Conservation (phyloP, 2,797 vertebrate species). For the Takifugu rubripes region DNA sequence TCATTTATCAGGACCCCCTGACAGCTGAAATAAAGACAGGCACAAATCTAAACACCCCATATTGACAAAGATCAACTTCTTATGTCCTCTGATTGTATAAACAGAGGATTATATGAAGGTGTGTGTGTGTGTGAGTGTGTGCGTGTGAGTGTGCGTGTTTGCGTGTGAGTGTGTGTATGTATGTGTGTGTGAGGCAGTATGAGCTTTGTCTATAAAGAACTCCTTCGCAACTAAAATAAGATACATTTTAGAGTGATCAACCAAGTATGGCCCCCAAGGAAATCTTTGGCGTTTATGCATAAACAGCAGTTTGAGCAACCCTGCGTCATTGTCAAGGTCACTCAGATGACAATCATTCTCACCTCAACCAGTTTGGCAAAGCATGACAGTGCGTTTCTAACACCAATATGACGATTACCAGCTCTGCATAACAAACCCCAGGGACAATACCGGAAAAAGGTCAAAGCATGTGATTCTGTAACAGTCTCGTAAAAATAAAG, state of each 20-base stretch:
- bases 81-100: constrained; percentile 15
- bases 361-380: no score
- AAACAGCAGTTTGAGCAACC: no score
- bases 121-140: background rate
- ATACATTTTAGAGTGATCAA: background rate
- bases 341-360: no score
- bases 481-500: no score
- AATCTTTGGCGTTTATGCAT: no score
- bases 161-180: background rate
- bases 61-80: constrained; percentile 25
- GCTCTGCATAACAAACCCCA: no score
- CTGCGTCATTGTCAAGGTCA: no score
- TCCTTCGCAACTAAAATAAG: background rate
- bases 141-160: background rate
- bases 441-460: no score
- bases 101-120: constrained; percentile 27
- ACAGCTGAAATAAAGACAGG: constrained; percentile 9
- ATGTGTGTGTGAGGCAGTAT: background rate
- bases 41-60: background rate
- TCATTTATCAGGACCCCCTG: constrained; percentile 8
- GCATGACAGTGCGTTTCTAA: no score
- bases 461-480: no score
- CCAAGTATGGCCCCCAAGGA: no score
- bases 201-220: background rate
- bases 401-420: no score